Evolutionary conservation across 2,797 vertebrate genomes (phyloP).

Genomic region (Falco columbarius): DNA sequence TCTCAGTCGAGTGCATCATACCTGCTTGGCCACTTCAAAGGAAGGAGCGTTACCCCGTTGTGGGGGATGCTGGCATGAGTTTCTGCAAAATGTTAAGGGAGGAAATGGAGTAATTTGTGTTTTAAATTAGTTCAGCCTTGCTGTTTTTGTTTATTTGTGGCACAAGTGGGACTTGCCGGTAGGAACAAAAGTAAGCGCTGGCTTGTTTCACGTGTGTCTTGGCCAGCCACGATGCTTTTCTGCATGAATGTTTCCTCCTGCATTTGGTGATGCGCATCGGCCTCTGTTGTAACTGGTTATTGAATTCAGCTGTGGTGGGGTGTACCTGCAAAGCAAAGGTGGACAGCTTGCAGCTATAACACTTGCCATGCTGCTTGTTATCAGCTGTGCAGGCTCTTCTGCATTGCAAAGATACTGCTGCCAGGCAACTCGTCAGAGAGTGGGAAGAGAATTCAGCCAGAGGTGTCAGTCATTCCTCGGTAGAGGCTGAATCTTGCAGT

Average conservation of each 20-base stretch:
- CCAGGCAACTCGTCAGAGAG: constrained; percentile 50
- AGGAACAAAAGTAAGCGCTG: not conserved
- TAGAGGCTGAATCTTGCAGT: not conserved
- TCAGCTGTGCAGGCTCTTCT: not conserved
- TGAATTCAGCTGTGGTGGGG: not conserved
- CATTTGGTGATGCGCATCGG: not conserved
- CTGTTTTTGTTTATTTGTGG: constrained; percentile 13
- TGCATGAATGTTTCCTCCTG: not conserved
- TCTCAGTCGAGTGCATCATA: not conserved
- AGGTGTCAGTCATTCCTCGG: constrained; percentile 14
- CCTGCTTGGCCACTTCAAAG: not conserved
- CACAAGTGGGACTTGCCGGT: not conserved
- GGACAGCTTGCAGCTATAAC: not conserved
- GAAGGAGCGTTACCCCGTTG: not conserved
- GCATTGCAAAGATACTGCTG: constrained; percentile 48
- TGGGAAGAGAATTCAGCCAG: constrained; percentile 42
- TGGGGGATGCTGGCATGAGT: not conserved
- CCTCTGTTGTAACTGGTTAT: not conserved
- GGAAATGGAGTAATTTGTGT: constrained; percentile 4
- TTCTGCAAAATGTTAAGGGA: not conserved
- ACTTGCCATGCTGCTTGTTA: not conserved
- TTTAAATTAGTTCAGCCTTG: constrained; percentile 8
- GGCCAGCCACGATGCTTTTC: rapidly evolving
- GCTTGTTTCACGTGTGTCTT: not conserved
- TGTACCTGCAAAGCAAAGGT: not conserved